Conservation (phyloP, 1,140 invertebrate species). For the Heliconius himera region DNA sequence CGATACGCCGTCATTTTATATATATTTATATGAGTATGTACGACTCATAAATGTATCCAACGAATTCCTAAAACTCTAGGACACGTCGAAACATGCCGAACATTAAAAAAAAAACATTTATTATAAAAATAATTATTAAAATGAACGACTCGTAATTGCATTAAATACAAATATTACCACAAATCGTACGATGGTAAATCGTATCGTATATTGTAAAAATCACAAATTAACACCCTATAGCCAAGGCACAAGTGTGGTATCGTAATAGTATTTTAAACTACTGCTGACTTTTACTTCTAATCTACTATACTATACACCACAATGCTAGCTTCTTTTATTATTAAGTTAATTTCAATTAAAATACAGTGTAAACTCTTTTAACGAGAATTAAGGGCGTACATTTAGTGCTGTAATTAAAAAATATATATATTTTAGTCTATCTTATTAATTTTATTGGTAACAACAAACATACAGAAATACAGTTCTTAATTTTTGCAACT, state of each 20-base stretch:
- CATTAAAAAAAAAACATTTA: constrained; percentile 7
- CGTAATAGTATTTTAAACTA: constrained; percentile 36
- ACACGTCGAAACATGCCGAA: constrained; percentile 9
- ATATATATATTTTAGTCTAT: no score
- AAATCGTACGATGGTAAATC: constrained; percentile 37
- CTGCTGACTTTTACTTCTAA: constrained; percentile 34
- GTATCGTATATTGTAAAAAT: constrained; percentile 52
- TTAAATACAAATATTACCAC: constrained; percentile 38
- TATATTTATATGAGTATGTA: not conserved
- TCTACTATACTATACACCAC: constrained; percentile 41
- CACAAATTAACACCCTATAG: constrained; percentile 68
- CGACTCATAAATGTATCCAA: not conserved
- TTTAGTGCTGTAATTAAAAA: no score
- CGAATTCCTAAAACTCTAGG: constrained; percentile 17
- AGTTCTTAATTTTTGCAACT: no score
- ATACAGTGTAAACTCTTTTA: no score
- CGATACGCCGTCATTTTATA: not conserved
- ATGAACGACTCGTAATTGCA: constrained; percentile 9
- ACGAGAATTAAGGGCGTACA: no score
- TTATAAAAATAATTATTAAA: not conserved
- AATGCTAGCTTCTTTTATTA: constrained; percentile 28
- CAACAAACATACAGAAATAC: no score
- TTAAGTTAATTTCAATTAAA: constrained; percentile 23
- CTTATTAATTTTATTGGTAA: no score
- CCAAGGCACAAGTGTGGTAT: constrained; percentile 76